Evolutionary conservation across 2,113 vertebrate species (phyloP), one percentile per base, ranked within the genome.

Genomic region (Aviceda subcristata): DNA sequence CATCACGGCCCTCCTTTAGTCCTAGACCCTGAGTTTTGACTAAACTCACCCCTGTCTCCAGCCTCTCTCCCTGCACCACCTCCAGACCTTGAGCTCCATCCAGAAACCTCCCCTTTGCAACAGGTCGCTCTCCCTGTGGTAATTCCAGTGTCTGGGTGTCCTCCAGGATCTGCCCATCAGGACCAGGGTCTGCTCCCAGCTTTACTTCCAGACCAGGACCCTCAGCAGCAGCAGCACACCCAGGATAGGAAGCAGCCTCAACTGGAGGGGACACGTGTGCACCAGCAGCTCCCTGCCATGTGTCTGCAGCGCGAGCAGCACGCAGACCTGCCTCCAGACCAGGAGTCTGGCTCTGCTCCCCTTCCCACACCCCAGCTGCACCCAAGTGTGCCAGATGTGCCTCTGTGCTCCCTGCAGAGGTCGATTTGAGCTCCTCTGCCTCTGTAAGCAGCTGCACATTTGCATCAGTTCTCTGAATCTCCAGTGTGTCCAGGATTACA

Each of bases 231-330:
- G 53, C 0, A 1, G 12, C 56, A 55, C 1, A 2, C 43, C 68
- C 60, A 20, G 87, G 56, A 34, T 36, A 19, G 2, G 2, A 21
- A 41, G 23, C 4, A 4, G 50, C 29, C 41, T n/a, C 43, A 45
- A 24, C 1, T 5, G 5, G 23, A 66, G 56, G 5, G 7, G 41
- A 22, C 38, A 34, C 26, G 2, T 0, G 7, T 6, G 60, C 51
- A 43, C 34, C 77, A 45, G 39, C 68, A 83, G 38, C 36, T 34
- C 11, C 41, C 21, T 86, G 24, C 63, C 51, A 3, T 0, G 1
- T 0, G 0, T 46, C 39, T 55, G 55, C 0, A 0, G 12, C 3
- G 38, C 5, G 34, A 83, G 10, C 48, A 48, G 27, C 19, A 15
- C 32, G 3, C 24, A 50, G 73, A 69, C 23, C 57, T 56, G 34